phyloP scores from a whole-genome alignment of 2,888 invertebrate species.

The Trichacis sp. region DNA sequence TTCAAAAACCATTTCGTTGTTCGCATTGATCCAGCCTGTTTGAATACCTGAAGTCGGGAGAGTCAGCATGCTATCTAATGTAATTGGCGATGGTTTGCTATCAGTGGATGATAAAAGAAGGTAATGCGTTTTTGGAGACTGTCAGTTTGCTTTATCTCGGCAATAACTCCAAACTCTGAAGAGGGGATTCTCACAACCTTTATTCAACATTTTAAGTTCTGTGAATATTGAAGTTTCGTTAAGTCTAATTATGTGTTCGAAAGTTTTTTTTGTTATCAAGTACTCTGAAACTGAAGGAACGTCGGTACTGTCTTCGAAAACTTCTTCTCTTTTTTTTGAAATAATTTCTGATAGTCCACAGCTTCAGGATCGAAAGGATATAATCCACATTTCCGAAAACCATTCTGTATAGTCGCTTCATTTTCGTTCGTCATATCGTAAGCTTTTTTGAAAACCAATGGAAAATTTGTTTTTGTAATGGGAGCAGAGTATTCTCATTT shows the following conservation, averaged over 20 bases:
- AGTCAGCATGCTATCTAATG: too few species aligned
- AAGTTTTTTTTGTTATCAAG: constrained; percentile 6
- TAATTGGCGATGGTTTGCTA: too few species aligned
- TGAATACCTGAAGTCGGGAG: too few species aligned
- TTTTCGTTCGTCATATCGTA: constrained; percentile 19
- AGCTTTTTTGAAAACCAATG: constrained; percentile 42
- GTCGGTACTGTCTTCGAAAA: constrained; percentile 3
- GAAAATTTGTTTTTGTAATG: constrained; percentile 51
- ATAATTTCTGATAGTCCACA: constrained; percentile 46
- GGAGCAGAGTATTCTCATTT: too few species aligned
- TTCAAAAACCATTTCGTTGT: too few species aligned
- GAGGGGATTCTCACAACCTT: constrained; percentile 4
- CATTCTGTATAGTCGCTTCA: constrained; percentile 33
- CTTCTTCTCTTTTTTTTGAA: constrained; percentile 15
- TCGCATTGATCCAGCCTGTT: too few species aligned
- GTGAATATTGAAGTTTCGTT: constrained; percentile 4
- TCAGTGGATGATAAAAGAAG: too few species aligned
- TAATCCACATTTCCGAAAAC: constrained; percentile 41
- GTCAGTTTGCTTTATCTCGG: constrained; percentile 4
- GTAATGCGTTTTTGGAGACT: too few species aligned
- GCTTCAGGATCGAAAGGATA: constrained; percentile 44
- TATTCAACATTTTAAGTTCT: background rate
- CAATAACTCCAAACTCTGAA: constrained; percentile 17
- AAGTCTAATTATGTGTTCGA: constrained; percentile 9
- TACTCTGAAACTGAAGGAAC: background rate